Base-by-base conservation (phyloP, 2,113 vertebrate genomes). In the Nerophis lumbriciformis region DNA sequence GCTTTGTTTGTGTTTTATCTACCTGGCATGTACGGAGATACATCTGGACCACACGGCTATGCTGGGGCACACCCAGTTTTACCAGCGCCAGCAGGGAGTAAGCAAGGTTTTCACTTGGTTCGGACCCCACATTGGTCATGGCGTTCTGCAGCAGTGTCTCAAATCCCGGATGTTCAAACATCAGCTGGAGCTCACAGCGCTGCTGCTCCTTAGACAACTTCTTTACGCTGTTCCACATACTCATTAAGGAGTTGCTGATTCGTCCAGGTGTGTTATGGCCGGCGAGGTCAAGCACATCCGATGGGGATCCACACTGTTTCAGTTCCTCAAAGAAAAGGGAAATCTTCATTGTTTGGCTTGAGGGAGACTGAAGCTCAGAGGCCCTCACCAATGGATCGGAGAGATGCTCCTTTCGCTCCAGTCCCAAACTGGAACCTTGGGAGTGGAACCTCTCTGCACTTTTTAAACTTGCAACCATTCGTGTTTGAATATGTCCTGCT, bases 1-100 rank as follows among this genome's bases (percentile, higher is more conserved):
- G 28, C 28, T 0, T 9, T 35, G 8, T 13, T 3, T 12, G 14
- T 7, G 0, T 1, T 48, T 8, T 0, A 14, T 19, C 3, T 83
- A 97, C 97, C 88, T 98, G 95, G 47, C 88, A 89, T n/a, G 85
- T 64, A 38, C 93, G 89, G 35, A 98, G 73, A 53, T 94, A 81
- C 1, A 92, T 93, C 83, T 98, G 94, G 12, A 98, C 75, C 0
- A 98, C 84, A 0, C 85, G 86, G 4, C 93, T 94, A 14, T 80
- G 82, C 72, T 95, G 94, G 3, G 92, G 80, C 47, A 98, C 71
- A 0, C 93, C 91, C 0, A 98, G 83, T 36, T 66, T 93, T 66
- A 95, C 66, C 5, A 91, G 7, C 0, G 91, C 86, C n/a, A 92
- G 68, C 36, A 99, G 86, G 47, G 84, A 84, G 62, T 92, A 93